These are phyloP conservation scores for Osmoderma eremita DNA, from an alignment of 2,888 invertebrate species.

Conservation along the genomic window DNA sequence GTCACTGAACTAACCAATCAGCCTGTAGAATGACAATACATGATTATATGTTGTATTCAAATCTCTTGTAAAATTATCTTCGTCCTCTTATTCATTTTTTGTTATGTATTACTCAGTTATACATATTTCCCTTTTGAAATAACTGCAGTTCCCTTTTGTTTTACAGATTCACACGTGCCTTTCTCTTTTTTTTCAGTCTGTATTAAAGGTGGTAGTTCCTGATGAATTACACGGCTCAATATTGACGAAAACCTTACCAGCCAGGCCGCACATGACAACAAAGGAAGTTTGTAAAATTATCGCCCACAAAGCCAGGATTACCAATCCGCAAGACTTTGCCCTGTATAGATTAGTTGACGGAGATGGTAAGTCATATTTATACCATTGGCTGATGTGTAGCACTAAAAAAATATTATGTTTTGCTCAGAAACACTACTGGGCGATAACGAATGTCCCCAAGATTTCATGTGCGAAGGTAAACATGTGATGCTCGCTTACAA, in stretches of 20 bases:
- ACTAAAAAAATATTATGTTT: slow-evolving; percentile 9
- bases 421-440: slow-evolving; percentile 85
- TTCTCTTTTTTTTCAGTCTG: slow-evolving; percentile 65
- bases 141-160: no score
- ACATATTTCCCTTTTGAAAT: neutral
- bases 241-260: slow-evolving; percentile 90
- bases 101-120: no score
- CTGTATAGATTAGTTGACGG: slow-evolving; percentile 90
- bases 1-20: no score
- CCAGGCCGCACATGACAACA: slow-evolving; percentile 92
- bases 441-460: slow-evolving; percentile 91
- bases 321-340: slow-evolving; percentile 96
- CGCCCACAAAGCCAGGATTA: slow-evolving; percentile 94
- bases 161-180: neutral
- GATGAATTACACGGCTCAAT: slow-evolving; percentile 94
- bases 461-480: slow-evolving; percentile 81
- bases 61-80: no score
- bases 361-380: slow-evolving; percentile 71
- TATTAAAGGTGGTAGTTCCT: slow-evolving; percentile 90
- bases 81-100: no score
- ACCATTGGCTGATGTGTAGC: neutral
- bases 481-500: slow-evolving; percentile 95
- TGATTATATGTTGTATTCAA: no score
- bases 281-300: slow-evolving; percentile 93
- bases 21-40: no score